Percentiles rank a stretch among this genome's conserved stretches.
Evolutionary conservation across 2,113 vertebrate species (phyloP).

Genomic region (Nothobranchius kuhntae): DNA sequence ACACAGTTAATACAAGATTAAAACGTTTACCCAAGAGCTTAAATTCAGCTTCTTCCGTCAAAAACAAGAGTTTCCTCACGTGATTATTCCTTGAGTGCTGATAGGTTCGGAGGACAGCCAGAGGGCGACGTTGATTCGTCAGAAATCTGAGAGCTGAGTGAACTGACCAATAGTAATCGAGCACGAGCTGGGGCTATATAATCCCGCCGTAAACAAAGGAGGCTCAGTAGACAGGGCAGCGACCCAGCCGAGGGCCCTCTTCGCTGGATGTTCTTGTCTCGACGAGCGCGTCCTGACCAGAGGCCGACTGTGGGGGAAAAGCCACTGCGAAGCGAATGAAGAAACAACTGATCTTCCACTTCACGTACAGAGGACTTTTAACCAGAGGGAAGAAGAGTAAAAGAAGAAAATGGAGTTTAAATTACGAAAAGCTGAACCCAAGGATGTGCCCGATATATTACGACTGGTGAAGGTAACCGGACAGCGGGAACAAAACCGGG

Average conservation of each 20-base stretch:
- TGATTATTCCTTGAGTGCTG: no score
- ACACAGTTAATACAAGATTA: no score
- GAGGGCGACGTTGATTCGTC: conserved; percentile 48
- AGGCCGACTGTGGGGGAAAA: conserved; percentile 86
- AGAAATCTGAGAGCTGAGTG: not conserved
- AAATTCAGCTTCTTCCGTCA: no score
- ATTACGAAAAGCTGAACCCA: conserved; percentile 87
- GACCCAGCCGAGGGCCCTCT: conserved; percentile 31
- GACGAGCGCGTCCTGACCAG: conserved; percentile 82
- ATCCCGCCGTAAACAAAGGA: conserved; percentile 50
- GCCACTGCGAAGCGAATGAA: conserved; percentile 94
- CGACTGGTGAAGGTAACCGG: conserved; percentile 90
- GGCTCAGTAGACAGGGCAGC: conserved; percentile 40
- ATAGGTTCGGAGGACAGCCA: not conserved
- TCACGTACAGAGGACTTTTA: conserved; percentile 93
- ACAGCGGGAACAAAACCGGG: not conserved
- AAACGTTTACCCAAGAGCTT: no score
- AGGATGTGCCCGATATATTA: conserved; percentile 89
- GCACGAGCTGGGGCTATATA: conserved; percentile 55
- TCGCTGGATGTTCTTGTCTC: conserved; percentile 67
- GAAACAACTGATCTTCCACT: conserved; percentile 92
- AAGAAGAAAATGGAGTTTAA: conserved; percentile 95
- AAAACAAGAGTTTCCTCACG: no score
- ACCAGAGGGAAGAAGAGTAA: conserved; percentile 94
- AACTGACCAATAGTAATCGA: conserved; percentile 14